phyloP scores from a whole-genome alignment of 2,797 vertebrate species.

The Hypotaenidia okinawae region DNA sequence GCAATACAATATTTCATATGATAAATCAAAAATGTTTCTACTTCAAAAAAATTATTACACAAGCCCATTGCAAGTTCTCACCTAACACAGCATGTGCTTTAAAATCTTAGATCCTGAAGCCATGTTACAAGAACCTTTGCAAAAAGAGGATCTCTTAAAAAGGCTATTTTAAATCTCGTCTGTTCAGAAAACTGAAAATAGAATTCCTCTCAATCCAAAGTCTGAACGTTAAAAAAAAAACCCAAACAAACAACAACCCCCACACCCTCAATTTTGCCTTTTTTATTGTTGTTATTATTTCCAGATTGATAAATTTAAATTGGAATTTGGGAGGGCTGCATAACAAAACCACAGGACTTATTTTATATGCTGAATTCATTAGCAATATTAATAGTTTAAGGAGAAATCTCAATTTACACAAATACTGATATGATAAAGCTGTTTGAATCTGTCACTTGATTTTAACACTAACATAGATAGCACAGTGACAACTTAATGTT shows the following conservation, averaged over 20 bases:
- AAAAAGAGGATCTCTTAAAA: neutral
- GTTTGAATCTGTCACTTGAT: neutral
- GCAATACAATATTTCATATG: neutral
- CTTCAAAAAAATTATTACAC: neutral
- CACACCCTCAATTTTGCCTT: neutral
- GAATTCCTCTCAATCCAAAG: neutral
- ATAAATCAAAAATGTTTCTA: neutral
- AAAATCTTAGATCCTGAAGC: neutral
- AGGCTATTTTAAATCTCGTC: neutral
- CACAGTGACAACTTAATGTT: neutral
- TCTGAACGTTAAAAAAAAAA: neutral
- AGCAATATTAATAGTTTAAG: neutral
- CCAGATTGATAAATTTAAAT: neutral
- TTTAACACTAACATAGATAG: neutral
- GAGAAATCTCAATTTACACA: neutral
- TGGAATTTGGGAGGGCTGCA: neutral
- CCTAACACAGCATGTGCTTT: neutral
- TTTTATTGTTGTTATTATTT: neutral
- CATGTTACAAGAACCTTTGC: neutral
- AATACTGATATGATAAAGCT: neutral
- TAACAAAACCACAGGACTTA: neutral
- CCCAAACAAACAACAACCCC: no score
- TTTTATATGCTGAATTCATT: neutral
- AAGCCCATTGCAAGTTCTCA: neutral
- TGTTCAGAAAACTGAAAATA: neutral